Conservation (phyloP, 2,113 vertebrate genomes). For the Ursus arctos region DNA sequence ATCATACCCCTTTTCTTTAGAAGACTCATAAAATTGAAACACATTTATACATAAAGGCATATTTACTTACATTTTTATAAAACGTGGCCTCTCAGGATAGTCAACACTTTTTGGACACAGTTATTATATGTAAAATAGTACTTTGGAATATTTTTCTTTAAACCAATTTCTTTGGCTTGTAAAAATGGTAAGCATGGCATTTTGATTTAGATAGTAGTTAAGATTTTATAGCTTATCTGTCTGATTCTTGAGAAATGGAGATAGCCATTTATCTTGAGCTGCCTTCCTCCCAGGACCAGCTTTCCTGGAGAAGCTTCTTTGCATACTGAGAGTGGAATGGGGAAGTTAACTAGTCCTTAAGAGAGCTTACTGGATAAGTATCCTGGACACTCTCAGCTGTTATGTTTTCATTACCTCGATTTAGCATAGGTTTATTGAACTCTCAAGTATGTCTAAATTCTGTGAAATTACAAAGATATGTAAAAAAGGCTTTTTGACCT, state of each 20-base stretch:
- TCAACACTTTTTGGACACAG: background rate
- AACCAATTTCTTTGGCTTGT: conserved; percentile 43
- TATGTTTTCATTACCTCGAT: conserved; percentile 26
- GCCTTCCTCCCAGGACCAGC: background rate
- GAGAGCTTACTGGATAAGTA: background rate
- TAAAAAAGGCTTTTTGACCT: background rate
- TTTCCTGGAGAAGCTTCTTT: background rate
- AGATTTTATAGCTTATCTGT: conserved; percentile 55
- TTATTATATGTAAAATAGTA: conserved; percentile 48
- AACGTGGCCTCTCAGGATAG: background rate
- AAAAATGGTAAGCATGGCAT: conserved; percentile 48
- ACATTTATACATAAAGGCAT: conserved; percentile 34
- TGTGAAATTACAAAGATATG: background rate
- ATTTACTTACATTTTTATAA: conserved; percentile 69
- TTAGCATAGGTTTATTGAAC: background rate
- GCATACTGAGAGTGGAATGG: background rate
- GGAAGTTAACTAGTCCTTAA: background rate
- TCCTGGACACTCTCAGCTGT: background rate
- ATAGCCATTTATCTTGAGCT: background rate
- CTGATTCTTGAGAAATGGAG: conserved; percentile 64
- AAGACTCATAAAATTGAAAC: conserved; percentile 56
- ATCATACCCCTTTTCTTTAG: conserved; percentile 31
- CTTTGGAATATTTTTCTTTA: conserved; percentile 56
- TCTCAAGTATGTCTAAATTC: conserved; percentile 17
- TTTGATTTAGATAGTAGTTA: conserved; percentile 67